Evolutionary conservation across 2,888 invertebrate genomes (phyloP).

Genomic region (Latrodectus hesperus): DNA sequence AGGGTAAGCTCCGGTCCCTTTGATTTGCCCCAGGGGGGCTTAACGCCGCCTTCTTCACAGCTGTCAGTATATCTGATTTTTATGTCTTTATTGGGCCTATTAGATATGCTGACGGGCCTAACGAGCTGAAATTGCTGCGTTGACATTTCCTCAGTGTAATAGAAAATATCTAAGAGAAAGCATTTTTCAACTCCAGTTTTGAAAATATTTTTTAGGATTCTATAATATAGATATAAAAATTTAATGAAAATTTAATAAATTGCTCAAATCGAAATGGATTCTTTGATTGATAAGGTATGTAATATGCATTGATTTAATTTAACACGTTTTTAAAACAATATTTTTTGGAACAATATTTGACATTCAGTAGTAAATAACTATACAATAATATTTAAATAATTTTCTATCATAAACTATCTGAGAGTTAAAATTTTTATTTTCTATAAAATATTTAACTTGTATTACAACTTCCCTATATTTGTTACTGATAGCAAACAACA

Average conservation of each 20-base stretch:
- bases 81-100: constrained; percentile 68
- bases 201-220: constrained; percentile 3
- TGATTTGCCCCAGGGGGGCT: constrained; percentile 48
- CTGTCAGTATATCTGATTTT: constrained; percentile 57
- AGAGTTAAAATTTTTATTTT: no score
- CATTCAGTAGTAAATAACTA: no score
- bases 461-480: no score
- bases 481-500: no score
- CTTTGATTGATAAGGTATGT: no score
- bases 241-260: background rate
- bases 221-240: background rate
- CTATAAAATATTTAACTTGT: no score
- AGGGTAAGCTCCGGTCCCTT: constrained; percentile 51
- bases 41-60: constrained; percentile 62
- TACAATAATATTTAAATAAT: no score
- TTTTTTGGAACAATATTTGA: no score
- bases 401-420: no score
- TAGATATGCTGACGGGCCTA: constrained; percentile 58
- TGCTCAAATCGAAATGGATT: no score
- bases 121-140: constrained; percentile 50
- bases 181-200: background rate
- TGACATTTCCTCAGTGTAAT: constrained; percentile 59
- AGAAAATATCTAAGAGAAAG: background rate
- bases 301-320: no score
- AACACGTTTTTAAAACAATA: no score